These are phyloP conservation scores for Beroe ovata DNA, from an alignment of 37 sponge, comb jelly and placozoan species.

Conservation along the genomic window DNA sequence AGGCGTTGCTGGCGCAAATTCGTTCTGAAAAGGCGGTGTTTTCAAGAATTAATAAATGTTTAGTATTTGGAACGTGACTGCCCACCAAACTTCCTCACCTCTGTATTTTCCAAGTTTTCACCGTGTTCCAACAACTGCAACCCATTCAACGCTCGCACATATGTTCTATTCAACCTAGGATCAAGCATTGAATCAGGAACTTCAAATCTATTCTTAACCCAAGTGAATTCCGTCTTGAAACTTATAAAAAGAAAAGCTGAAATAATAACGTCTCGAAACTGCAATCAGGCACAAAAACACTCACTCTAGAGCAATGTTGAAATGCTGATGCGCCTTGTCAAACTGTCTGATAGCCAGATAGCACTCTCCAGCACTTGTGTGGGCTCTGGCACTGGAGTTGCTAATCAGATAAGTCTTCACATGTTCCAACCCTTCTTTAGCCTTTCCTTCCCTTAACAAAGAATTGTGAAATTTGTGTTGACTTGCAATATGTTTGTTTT, in stretches of 20 bases:
- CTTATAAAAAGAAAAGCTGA: neutral
- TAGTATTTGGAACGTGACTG: neutral
- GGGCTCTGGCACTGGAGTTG: conserved; percentile 14
- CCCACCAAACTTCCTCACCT: too few relatives aligned
- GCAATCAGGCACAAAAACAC: neutral
- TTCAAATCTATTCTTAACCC: too few relatives aligned
- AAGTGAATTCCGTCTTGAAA: neutral
- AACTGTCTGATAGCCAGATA: conserved; percentile 17
- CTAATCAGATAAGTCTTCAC: neutral
- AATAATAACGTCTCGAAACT: neutral
- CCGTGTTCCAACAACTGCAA: conserved; percentile 38
- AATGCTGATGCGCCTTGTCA: conserved; percentile 42
- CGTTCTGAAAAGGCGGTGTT: conserved; percentile 4
- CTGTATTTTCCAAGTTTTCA: conserved; percentile 31
- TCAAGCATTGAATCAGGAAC: too few relatives aligned
- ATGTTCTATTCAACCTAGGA: neutral
- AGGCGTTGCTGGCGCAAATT: conserved; percentile 28
- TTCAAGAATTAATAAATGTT: neutral
- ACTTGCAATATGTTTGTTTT: too few relatives aligned
- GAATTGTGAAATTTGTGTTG: too few relatives aligned
- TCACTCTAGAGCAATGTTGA: conserved; percentile 45
- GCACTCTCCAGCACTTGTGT: conserved; percentile 39
- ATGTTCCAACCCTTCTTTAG: conserved; percentile 26
- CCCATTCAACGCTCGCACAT: neutral
- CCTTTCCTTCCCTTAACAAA: conserved; percentile 18